Evolutionary conservation across 1,140 invertebrate genomes (phyloP).

Genomic region (Zaprionus ornatus): DNA sequence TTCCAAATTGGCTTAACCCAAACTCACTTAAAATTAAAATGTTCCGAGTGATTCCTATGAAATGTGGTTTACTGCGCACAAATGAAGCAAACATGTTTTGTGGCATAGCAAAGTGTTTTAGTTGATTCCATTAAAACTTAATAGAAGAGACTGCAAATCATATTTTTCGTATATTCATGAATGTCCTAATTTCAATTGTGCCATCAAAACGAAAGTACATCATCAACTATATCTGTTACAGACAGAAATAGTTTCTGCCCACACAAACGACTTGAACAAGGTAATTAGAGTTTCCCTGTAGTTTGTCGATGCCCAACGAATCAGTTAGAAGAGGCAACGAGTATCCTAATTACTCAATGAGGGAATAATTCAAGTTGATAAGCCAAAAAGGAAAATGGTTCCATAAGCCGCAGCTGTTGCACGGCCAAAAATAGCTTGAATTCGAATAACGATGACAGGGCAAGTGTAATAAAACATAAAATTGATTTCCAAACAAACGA

Average conservation of each 20-base stretch:
- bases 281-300: background rate
- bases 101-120: background rate
- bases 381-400: conserved; percentile 23
- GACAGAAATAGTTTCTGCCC: background rate
- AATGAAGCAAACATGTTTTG: background rate
- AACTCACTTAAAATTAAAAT: too few species aligned
- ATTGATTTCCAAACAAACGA: conserved; percentile 58
- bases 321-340: background rate
- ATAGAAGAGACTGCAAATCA: background rate
- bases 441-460: conserved; percentile 17
- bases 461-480: conserved; percentile 38
- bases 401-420: conserved; percentile 21
- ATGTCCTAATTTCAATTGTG: background rate
- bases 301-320: background rate
- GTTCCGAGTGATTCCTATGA: background rate
- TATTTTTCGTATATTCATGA: background rate
- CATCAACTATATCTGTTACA: background rate
- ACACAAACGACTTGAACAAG: background rate
- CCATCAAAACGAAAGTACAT: background rate
- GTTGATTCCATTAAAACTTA: background rate
- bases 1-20: background rate
- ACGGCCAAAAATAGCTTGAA: conserved; percentile 4
- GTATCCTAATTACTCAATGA: background rate
- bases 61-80: background rate
- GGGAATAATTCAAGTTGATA: background rate